These are phyloP conservation scores for Strongylocentrotus purpuratus DNA, from an alignment of 35 echinoderm and acorn worm genomes.

Conservation along the genomic window DNA sequence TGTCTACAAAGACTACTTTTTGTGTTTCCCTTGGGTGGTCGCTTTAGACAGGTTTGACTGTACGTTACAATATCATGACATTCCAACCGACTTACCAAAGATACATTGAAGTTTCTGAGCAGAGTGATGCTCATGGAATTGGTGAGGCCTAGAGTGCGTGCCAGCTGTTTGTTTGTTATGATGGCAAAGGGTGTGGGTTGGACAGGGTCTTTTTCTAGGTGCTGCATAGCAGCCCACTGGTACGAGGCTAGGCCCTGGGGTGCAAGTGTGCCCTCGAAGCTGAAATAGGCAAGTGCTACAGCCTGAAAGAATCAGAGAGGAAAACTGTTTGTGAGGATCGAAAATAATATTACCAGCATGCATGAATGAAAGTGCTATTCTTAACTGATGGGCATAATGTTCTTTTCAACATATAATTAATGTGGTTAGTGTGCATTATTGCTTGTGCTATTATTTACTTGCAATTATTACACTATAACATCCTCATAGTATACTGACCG, in stretches of 20 bases:
- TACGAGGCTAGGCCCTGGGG: constrained; percentile 71
- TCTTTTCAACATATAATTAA: too few relatives aligned
- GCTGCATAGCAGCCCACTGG: constrained; percentile 70
- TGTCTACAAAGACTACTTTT: too few relatives aligned
- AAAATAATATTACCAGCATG: too few relatives aligned
- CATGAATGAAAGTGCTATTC: too few relatives aligned
- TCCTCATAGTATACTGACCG: too few relatives aligned
- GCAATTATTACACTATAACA: too few relatives aligned
- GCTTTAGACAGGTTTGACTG: too few relatives aligned
- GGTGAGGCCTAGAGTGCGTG: constrained; percentile 47
- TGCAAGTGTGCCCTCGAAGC: constrained; percentile 53
- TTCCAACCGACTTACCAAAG: constrained; percentile 73
- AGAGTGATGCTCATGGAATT: constrained; percentile 61
- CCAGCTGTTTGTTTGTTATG: constrained; percentile 73
- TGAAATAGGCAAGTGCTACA: constrained; percentile 79
- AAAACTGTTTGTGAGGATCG: not conserved
- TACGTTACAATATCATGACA: too few relatives aligned
- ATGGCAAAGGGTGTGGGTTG: constrained; percentile 78
- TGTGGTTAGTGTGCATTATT: too few relatives aligned
- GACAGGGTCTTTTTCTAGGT: constrained; percentile 79
- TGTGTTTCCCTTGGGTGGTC: too few relatives aligned
- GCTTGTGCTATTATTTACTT: too few relatives aligned
- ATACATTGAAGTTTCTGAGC: constrained; percentile 70
- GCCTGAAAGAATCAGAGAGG: constrained; percentile 61
- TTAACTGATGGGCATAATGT: too few relatives aligned